phyloP scores from a whole-genome alignment of 2,797 vertebrate species.

The Amblyraja radiata region DNA sequence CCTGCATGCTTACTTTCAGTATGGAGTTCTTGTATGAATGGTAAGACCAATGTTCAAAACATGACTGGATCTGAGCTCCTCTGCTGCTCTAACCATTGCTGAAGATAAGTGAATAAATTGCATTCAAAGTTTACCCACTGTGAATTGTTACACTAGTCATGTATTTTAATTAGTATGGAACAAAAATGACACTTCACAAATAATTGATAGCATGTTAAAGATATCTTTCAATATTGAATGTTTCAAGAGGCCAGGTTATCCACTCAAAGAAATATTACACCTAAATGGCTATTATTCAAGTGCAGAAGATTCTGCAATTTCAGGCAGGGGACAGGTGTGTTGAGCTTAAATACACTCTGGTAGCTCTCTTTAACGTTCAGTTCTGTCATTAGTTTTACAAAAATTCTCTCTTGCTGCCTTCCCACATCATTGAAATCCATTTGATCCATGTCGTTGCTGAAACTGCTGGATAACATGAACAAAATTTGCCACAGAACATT shows the following conservation, averaged over 20 bases:
- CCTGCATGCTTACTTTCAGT: too few species aligned
- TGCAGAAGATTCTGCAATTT: neutral
- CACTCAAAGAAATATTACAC: neutral
- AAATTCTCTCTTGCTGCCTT: too few species aligned
- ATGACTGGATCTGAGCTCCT: neutral
- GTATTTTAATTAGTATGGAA: neutral
- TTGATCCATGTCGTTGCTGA: neutral
- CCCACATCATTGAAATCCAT: neutral
- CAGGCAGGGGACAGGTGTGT: neutral
- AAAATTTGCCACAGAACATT: neutral
- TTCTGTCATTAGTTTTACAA: neutral
- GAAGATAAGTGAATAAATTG: neutral
- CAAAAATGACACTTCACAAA: neutral
- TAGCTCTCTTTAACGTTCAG: neutral
- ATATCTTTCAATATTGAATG: neutral
- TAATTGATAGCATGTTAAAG: neutral
- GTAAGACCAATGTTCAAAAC: too few species aligned
- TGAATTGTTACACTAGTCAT: neutral
- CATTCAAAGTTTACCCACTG: neutral
- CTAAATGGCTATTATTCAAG: too few species aligned
- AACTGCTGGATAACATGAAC: neutral
- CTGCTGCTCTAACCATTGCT: neutral
- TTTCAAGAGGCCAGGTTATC: neutral
- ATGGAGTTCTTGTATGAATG: too few species aligned
- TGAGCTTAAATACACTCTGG: neutral